Evolutionary conservation across 2,113 vertebrate genomes (phyloP), one percentile per base, ranked within the genome.

Genomic region (Antennarius striatus): DNA sequence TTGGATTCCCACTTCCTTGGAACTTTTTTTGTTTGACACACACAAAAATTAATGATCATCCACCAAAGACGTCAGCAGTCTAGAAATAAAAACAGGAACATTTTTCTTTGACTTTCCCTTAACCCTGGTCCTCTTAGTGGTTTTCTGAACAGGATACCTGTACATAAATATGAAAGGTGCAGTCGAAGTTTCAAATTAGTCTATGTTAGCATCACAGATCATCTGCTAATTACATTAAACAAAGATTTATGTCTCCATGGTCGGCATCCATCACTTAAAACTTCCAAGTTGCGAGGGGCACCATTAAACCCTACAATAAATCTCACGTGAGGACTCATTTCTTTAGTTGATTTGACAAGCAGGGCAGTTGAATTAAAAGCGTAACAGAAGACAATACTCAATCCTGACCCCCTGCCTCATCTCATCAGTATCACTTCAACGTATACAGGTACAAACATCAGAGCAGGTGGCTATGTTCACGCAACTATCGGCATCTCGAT

Each of bases 211-310:
- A 80, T 82, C 76, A 80, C 64, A 71, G 63, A 79, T 81, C 74
- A 81, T 87, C 75, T 79, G 72, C 75, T 85, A 83, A 91, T 81
- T 81, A 86, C 61, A 55, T 81, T 74, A 81, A 79, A 85, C 70
- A 66, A 47, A 73, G 67, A 40, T 52, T 67, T 64, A 61, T 68
- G 68, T 42, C 56, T 69, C 73, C 59, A 65, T 59, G 60, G 68
- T 51, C 4, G 66, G 17, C 50, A 58, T 15, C 59, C 55, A 69
- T 86, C 80, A 79, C 79, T 79, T 82, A 79, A 79, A 86, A 76
- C 82, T 68, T 83, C 82, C 51, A 82, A 77, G 55, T 64, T 73
- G 1, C 51, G 47, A n/a, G 45, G 67, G 48, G 16, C 52, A 49
- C 36, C 17, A 74, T 80, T 86, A 88, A 88, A 82, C 81, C 78